Evolutionary conservation across 2,888 invertebrate species (phyloP), one percentile per base, ranked within the genome.

Genomic region (Hesperia comma): DNA sequence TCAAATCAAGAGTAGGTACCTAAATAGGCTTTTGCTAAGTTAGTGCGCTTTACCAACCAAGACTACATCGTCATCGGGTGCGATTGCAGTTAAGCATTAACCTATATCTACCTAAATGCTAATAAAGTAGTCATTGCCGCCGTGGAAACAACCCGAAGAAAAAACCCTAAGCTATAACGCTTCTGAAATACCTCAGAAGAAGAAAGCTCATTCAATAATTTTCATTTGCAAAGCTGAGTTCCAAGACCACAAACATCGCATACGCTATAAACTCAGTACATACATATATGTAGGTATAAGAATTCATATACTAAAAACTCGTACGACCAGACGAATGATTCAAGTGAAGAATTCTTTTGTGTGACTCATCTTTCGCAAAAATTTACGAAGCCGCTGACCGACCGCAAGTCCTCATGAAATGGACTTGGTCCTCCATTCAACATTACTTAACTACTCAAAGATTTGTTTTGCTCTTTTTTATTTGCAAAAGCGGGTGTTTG

Each of bases 361-460:
- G 66, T 89, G 88, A 88, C 70, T 89, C 88, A 88, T 74, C 77
- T 74, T 81, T 80, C 76, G 79, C 82, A 83, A 83, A 83, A 80
- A 76, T 75, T 77, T 77, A 76, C 76, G 73, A 77, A 77, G 78
- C 74, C 71, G 63, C 66, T 71, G 72, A 72, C 71, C 70, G 81
- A 81, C 81, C 82, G 70, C 41, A 61, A 68, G 69, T 72, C 71
- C 74, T 68, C 75, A 60, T 56, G 68, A 68, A 63, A 57, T 61
- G 40, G 26, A 54, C 43, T 43, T 26, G n/a, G n/a, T n/a, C n/a
- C 26, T n/a, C 53, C 32, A 10, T 49, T 49, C 19, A 49, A 19
- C 49, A 19, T 19, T 19, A n/a, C n/a, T n/a, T n/a, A 19, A 49
- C 49, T 12, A 12, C 49, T 49, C 19, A 1, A 49, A 49, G 12